Evolutionary conservation across 2,113 vertebrate species (phyloP).

Genomic region (Phodopus roborovskii): DNA sequence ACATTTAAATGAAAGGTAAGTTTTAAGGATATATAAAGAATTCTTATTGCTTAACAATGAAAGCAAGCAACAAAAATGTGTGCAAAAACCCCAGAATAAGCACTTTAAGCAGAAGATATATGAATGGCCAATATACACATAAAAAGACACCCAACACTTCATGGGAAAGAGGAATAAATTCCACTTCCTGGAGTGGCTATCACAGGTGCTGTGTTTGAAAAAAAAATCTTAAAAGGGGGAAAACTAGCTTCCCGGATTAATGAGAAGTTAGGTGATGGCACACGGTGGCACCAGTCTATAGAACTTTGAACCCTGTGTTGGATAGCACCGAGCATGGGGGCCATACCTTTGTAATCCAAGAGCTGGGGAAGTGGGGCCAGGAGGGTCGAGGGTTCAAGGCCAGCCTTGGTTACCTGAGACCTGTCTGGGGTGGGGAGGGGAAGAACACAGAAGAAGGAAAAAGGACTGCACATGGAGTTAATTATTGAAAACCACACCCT

Average conservation of each 20-base stretch:
- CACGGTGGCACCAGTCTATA: not conserved
- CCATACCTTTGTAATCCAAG: not conserved
- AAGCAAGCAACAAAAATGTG: not conserved
- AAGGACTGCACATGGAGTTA: not conserved
- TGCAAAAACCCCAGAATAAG: not conserved
- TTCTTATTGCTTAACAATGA: not conserved
- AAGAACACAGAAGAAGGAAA: not conserved
- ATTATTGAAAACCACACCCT: not conserved
- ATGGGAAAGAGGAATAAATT: not conserved
- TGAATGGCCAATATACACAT: not conserved
- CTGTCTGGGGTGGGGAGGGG: not conserved
- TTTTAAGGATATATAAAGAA: constrained; percentile 5
- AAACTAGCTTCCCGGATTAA: not conserved
- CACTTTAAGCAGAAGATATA: constrained; percentile 17
- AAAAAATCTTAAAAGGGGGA: not conserved
- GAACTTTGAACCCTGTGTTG: not conserved
- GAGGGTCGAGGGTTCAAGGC: not conserved
- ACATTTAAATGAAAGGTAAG: not conserved
- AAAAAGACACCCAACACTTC: not conserved
- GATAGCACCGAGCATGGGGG: too few relatives aligned
- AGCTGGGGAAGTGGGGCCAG: not conserved
- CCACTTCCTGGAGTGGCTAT: not conserved
- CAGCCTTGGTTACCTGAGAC: not conserved
- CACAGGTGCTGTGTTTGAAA: not conserved
- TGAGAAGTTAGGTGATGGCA: not conserved